These are phyloP conservation scores for Cichladusa arquata DNA, from an alignment of 2,113 vertebrate species.

Conservation along the genomic window DNA sequence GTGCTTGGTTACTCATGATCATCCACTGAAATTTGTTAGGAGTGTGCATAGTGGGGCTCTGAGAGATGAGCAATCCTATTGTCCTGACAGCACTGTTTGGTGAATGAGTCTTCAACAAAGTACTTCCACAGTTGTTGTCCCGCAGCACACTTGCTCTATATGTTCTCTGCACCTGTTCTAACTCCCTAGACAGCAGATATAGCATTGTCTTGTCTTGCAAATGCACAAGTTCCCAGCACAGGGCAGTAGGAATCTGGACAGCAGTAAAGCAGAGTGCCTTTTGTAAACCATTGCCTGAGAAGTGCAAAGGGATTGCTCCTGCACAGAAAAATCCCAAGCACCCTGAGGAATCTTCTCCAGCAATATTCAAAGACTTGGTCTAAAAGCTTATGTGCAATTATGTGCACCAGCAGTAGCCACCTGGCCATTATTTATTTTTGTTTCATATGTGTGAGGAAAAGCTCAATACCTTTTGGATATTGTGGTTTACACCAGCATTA, in stretches of 20 bases:
- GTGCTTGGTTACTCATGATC: not conserved
- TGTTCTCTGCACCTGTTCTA: not conserved
- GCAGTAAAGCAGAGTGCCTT: not conserved
- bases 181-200: not conserved
- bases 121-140: not conserved
- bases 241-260: not conserved
- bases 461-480: constrained; percentile 7
- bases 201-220: not conserved
- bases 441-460: not conserved
- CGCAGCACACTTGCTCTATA: not conserved
- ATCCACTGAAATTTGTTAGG: not conserved
- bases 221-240: not conserved
- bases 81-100: not conserved
- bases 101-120: not conserved
- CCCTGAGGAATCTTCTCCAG: not conserved
- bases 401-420: not conserved
- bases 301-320: not conserved
- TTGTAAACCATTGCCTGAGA: not conserved
- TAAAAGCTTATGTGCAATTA: not conserved
- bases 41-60: accelerated
- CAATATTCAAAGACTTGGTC: not conserved
- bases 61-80: not conserved
- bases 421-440: constrained; percentile 19
- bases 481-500: constrained; percentile 38
- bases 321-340: not conserved